Evolutionary conservation across 1,140 invertebrate species (phyloP).

Genomic region (Elymnias hypermnestra): DNA sequence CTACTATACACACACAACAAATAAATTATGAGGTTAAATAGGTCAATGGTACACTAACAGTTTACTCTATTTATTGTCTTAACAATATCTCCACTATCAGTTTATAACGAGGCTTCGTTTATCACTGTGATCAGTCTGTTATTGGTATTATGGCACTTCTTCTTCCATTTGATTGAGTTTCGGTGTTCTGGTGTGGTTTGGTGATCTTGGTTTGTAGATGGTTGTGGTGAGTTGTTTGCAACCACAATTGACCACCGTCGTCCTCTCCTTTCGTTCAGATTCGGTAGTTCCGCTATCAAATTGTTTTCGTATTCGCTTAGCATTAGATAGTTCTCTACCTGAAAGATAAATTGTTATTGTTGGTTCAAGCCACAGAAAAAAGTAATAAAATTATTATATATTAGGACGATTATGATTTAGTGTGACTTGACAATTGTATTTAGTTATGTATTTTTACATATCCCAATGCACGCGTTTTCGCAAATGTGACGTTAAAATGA

Average conservation of each 20-base stretch:
- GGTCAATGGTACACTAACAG: slow-evolving; percentile 51
- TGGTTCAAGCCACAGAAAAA: too few species aligned
- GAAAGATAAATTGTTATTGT: slow-evolving; percentile 12
- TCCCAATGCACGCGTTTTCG: too few species aligned
- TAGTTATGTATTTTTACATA: too few species aligned
- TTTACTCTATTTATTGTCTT: slow-evolving; percentile 70
- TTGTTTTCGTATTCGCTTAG: slow-evolving; percentile 92
- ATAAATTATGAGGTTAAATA: slow-evolving; percentile 75
- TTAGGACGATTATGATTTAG: too few species aligned
- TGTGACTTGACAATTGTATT: too few species aligned
- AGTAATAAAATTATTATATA: too few species aligned
- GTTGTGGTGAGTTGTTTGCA: slow-evolving; percentile 47
- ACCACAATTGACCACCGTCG: slow-evolving; percentile 82
- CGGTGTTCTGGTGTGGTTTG: slow-evolving; percentile 41
- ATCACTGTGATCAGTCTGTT: slow-evolving; percentile 84
- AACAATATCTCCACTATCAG: slow-evolving; percentile 41
- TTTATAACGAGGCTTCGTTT: slow-evolving; percentile 81
- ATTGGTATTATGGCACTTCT: slow-evolving; percentile 73
- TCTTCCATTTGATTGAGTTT: slow-evolving; percentile 69
- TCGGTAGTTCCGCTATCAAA: slow-evolving; percentile 86
- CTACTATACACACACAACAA: slow-evolving; percentile 67
- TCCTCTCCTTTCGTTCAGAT: slow-evolving; percentile 81
- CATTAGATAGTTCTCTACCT: slow-evolving; percentile 90
- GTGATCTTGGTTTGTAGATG: slow-evolving; percentile 24
- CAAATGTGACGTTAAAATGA: too few species aligned